phyloP scores from a whole-genome alignment of 2,888 invertebrate genomes.

The Stegana nigrithorax region DNA sequence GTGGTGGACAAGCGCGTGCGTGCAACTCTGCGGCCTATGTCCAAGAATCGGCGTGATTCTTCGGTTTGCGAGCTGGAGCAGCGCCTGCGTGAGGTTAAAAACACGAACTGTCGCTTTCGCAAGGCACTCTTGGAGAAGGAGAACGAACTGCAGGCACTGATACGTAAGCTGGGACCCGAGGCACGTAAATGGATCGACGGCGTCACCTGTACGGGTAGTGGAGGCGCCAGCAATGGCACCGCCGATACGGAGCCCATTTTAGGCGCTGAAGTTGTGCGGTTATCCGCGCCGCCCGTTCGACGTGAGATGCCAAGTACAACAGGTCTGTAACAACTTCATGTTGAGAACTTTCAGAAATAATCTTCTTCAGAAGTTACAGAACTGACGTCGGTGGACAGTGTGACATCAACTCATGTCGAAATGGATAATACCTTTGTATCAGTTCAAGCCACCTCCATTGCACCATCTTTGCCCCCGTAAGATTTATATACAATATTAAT shows the following conservation, averaged over 20 bases:
- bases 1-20: constrained; percentile 85
- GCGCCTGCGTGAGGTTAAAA: constrained; percentile 83
- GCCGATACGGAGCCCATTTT: constrained; percentile 65
- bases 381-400: constrained; percentile 79
- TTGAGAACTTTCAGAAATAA: too few relatives aligned
- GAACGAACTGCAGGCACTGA: constrained; percentile 77
- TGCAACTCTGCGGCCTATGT: constrained; percentile 87
- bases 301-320: constrained; percentile 68
- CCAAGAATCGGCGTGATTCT: constrained; percentile 83
- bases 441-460: constrained; percentile 61
- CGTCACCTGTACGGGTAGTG: constrained; percentile 52
- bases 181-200: constrained; percentile 69
- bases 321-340: constrained; percentile 52
- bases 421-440: constrained; percentile 68
- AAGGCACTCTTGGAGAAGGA: constrained; percentile 88
- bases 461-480: constrained; percentile 63
- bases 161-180: constrained; percentile 68
- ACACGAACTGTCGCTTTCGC: constrained; percentile 85
- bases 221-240: constrained; percentile 42
- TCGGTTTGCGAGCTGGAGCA: constrained; percentile 86
- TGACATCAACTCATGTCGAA: constrained; percentile 76
- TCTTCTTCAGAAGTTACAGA: constrained; percentile 75
- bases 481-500: neutral
- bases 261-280: constrained; percentile 54
- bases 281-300: constrained; percentile 66